These are phyloP conservation scores for Sphaerodactylus townsendi DNA, from an alignment of 2,113 vertebrate species.

Conservation along the genomic window DNA sequence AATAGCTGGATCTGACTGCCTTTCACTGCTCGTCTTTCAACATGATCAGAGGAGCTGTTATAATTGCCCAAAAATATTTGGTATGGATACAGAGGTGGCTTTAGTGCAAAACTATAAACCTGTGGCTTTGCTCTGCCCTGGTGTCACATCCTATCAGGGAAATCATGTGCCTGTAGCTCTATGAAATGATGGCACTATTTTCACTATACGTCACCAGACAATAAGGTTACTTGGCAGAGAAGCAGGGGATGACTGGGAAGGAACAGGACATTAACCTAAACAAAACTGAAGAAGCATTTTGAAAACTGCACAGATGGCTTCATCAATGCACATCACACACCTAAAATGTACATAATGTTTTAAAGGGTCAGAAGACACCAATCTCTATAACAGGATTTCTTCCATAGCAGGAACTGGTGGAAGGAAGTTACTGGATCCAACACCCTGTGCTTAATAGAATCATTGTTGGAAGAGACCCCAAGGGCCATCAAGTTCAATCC, in stretches of 20 bases:
- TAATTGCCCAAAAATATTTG: not conserved
- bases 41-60: not conserved
- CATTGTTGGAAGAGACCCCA: too few relatives aligned
- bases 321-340: not conserved
- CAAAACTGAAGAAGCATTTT: not conserved
- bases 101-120: not conserved
- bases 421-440: too few relatives aligned
- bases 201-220: not conserved
- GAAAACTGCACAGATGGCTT: not conserved
- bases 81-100: not conserved
- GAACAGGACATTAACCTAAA: not conserved
- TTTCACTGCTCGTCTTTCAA: constrained; percentile 18
- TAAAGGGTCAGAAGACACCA: not conserved
- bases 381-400: too few relatives aligned
- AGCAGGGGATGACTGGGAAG: not conserved
- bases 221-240: not conserved
- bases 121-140: not conserved
- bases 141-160: not conserved
- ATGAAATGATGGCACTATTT: not conserved
- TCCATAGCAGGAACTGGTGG: too few relatives aligned
- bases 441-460: too few relatives aligned
- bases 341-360: not conserved
- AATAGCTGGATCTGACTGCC: not conserved
- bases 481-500: too few relatives aligned
- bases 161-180: not conserved